Evolutionary conservation across 2,797 vertebrate genomes (phyloP).

Genomic region (Bufotes viridis): DNA sequence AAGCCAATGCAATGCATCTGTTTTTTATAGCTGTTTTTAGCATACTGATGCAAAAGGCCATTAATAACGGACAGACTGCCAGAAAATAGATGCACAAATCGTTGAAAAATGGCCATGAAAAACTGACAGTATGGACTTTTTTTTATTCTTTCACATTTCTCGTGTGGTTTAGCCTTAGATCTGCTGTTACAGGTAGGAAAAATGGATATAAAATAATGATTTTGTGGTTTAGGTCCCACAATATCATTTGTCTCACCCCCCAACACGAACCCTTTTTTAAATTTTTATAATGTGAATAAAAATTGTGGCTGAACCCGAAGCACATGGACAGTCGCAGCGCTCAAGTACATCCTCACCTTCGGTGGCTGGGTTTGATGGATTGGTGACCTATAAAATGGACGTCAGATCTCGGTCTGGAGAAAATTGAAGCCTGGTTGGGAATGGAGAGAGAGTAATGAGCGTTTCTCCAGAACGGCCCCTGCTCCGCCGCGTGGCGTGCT

Average conservation of each 20-base stretch:
- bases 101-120: no score
- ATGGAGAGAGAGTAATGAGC: slow-evolving; percentile 32
- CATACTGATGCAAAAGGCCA: no score
- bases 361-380: neutral
- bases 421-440: slow-evolving; percentile 29
- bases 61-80: no score
- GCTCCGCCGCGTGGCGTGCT: neutral
- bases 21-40: no score
- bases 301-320: neutral
- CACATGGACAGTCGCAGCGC: neutral
- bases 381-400: slow-evolving; percentile 41
- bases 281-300: neutral
- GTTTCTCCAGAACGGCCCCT: neutral
- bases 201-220: neutral
- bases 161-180: no score
- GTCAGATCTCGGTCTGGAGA: slow-evolving; percentile 35
- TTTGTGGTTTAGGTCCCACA: no score
- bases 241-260: no score
- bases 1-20: no score
- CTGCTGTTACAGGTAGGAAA: neutral
- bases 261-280: neutral
- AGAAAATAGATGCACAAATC: no score
- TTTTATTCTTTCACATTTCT: no score
- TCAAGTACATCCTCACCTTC: slow-evolving; percentile 19
- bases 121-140: no score